Conservation (phyloP, 2,888 invertebrate genomes). For the Syrphus vitripennis region DNA sequence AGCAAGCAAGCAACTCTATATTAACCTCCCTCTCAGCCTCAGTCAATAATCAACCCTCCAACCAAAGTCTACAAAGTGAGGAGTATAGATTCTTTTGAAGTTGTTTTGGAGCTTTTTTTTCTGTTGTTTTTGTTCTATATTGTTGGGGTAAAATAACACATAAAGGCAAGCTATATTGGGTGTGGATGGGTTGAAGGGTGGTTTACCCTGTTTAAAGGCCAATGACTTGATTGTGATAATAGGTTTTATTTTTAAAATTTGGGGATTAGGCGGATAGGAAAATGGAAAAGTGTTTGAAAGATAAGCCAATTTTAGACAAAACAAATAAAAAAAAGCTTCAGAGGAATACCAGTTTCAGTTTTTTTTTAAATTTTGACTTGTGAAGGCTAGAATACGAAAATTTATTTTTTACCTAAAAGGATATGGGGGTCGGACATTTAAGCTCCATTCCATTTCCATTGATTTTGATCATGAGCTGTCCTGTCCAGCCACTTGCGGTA, state of each 20-base stretch:
- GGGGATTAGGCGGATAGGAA: not conserved
- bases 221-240: not conserved
- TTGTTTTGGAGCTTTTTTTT: slow-evolving; percentile 55
- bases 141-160: slow-evolving; percentile 12
- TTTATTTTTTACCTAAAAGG: too few species aligned
- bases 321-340: not conserved
- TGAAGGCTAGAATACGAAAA: too few species aligned
- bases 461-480: too few species aligned
- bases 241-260: not conserved
- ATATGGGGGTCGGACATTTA: too few species aligned
- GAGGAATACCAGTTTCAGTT: not conserved
- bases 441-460: too few species aligned
- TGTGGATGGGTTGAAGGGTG: not conserved
- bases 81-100: slow-evolving; percentile 57
- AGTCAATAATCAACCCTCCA: slow-evolving; percentile 44
- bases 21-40: slow-evolving; percentile 42
- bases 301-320: not conserved
- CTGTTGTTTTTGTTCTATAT: slow-evolving; percentile 5
- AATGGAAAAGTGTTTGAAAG: not conserved
- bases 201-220: slow-evolving; percentile 28
- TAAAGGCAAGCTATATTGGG: not conserved
- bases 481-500: too few species aligned
- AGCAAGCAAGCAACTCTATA: slow-evolving; percentile 4
- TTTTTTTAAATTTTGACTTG: too few species aligned
- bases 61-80: slow-evolving; percentile 17